Evolutionary conservation across 1,140 invertebrate species (phyloP), one percentile per base, ranked within the genome.

Genomic region (Zaprionus kolodkinae): DNA sequence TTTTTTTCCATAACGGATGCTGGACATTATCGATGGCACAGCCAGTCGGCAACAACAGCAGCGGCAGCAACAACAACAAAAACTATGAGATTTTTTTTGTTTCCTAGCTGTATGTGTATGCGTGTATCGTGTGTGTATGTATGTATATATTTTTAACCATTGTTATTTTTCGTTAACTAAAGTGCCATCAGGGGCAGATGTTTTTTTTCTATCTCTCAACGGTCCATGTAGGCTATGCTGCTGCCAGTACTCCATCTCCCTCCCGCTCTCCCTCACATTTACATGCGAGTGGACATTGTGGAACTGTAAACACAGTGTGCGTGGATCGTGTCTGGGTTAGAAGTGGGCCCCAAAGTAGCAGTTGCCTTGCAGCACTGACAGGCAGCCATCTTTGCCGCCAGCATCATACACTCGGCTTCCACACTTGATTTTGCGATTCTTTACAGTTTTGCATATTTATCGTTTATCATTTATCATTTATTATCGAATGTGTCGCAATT

Each of bases 171-270:
- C 82, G 76, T 82, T 87, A 76, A 91, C 86, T 91, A 90, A 90
- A 90, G 86, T 90, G 88, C 87, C 86, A 90, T 91, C 87, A 90
- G 83, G 87, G 74, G 87, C 86, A 90, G 86, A 90, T 90, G 86
- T 90, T 90, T 91, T 90, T 90, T 91, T 65, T 91, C 71, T 76
- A 88, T 91, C 77, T 83, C 50, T 77, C 66, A 25, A 45, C 27
- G 17, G 17, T 64, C 65, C 61, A 57, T 64, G 64, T 76, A 76
- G 72, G 73, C 73, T 50, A 72, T 67, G 65, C 33, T 67, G 65
- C 33, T 40, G 38, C 13, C 38, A 12, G 43, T 55, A 70, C 57
- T 25, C 45, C 36, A 36, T 50, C 65, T 56, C 21, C 64, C 59
- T 25, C 12, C 2, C 52, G 2, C 52, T 30, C 62, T 0, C 1